Evolutionary conservation across 92 coral and sea anemone genomes (phyloP).

Genomic region (Zoanthus solanderi): DNA sequence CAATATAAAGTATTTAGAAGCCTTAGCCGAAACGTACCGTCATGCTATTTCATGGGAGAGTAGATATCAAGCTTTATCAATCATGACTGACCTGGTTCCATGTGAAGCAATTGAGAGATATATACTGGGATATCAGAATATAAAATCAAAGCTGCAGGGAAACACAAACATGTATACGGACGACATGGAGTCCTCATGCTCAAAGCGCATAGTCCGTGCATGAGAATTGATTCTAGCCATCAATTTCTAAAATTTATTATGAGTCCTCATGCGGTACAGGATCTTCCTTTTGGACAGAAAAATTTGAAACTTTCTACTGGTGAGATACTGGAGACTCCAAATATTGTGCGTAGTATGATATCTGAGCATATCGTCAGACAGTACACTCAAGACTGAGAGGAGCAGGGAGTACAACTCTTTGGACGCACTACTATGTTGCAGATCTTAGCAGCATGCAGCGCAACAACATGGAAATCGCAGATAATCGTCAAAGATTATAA

Average conservation of each 20-base stretch:
- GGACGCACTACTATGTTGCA: constrained; percentile 28
- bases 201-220: constrained; percentile 24
- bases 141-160: constrained; percentile 45
- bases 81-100: constrained; percentile 42
- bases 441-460: constrained; percentile 34
- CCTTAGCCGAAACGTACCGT: constrained; percentile 38
- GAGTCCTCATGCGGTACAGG: constrained; percentile 60
- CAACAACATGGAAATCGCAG: constrained; percentile 37
- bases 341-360: constrained; percentile 53
- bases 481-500: neutral
- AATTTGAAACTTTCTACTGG: constrained; percentile 47
- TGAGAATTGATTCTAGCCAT: constrained; percentile 55
- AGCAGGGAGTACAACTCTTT: constrained; percentile 28
- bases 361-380: constrained; percentile 42
- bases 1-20: constrained; percentile 29
- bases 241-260: constrained; percentile 60
- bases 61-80: constrained; percentile 33
- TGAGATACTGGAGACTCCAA: constrained; percentile 53
- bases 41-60: constrained; percentile 49
- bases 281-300: constrained; percentile 59
- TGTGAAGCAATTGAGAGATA: constrained; percentile 47
- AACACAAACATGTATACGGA: constrained; percentile 44
- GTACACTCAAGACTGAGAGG: constrained; percentile 35
- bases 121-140: constrained; percentile 62
- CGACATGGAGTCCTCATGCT: constrained; percentile 50